Evolutionary conservation across 2,797 vertebrate species (phyloP), one percentile per base, ranked within the genome.

Genomic region (Emydoidea blandingii): DNA sequence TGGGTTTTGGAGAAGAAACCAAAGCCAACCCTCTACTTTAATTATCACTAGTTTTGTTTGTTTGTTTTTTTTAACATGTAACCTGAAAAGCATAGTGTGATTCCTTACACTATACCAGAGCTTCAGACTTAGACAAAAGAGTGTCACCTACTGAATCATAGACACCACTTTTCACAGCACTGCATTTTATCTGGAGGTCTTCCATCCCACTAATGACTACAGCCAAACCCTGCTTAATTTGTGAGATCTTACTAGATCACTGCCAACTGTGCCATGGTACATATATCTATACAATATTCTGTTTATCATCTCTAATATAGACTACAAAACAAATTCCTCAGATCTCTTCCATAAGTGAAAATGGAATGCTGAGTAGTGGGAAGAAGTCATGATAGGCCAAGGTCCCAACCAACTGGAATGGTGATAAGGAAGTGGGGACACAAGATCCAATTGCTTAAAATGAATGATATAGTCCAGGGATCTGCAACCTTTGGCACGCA

Each of bases 281-380:
- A 49, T 25, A 37, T 16, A 56, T 5, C 34, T 29, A 78, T 49
- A 16, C 74, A 31, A 15, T 49, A 4, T 16, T 18, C 25, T 31
- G 29, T 29, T 49, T 5, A 78, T 31, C 15, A 72, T 31, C 14
- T 49, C 27, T 31, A 78, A 78, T 49, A 31, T 5, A 52, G 81
- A 21, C 16, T 16, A 83, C 18, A n/a, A 57, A 81, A 86, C 52
- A 5, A 3, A 56, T 19, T 53, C 79, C 11, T 88, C 85, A 56
- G 29, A 8, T 79, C 68, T 89, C 47, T 84, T 86, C 59, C 44
- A 68, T 88, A 95, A 74, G 31, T 74, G 44, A 90, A 47, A 88
- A 16, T 74, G 88, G 34, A 53, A 31, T 93, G 84, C 50, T 90
- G 93, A 94, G 90, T 19, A 92, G 29, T 59, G 57, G 72, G 83